A percentile compares a stretch with the other conserved stretches of the same genome.
These are phyloP conservation scores for Argynnis bischoffii DNA, from an alignment of 2,888 invertebrate species.

Conservation along the genomic window DNA sequence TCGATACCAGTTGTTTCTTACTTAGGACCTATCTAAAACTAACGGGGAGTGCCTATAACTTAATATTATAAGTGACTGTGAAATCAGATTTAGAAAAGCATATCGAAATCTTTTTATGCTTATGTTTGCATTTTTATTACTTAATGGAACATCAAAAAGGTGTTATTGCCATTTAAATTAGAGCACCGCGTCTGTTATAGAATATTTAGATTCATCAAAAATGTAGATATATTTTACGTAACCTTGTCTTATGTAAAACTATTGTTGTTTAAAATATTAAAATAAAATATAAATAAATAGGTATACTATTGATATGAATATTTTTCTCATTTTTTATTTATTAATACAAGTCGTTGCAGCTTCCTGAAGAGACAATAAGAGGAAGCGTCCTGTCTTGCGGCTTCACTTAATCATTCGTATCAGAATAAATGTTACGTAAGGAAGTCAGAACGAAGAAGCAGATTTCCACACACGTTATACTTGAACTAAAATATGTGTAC, in stretches of 20 bases:
- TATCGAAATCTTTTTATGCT: not conserved
- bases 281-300: not conserved
- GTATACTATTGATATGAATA: too few species aligned
- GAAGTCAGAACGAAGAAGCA: too few species aligned
- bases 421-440: too few species aligned
- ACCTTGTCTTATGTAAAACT: slow-evolving; percentile 16
- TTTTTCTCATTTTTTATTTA: too few species aligned
- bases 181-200: slow-evolving; percentile 5
- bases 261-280: slow-evolving; percentile 30
- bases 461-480: too few species aligned
- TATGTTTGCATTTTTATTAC: slow-evolving; percentile 10
- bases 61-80: slow-evolving; percentile 10
- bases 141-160: slow-evolving; percentile 11
- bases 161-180: slow-evolving; percentile 16
- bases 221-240: slow-evolving; percentile 22
- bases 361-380: too few species aligned
- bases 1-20: slow-evolving; percentile 38
- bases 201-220: not conserved
- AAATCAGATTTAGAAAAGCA: slow-evolving; percentile 17
- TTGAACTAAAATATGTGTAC: too few species aligned
- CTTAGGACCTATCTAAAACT: slow-evolving; percentile 32
- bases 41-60: slow-evolving; percentile 25
- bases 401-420: too few species aligned
- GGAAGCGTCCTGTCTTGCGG: too few species aligned
- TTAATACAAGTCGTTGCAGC: too few species aligned